Conservation (phyloP, 30 jellyfish, hydroid and myxozoan species). For the Calvadosia cruxmelitensis region DNA sequence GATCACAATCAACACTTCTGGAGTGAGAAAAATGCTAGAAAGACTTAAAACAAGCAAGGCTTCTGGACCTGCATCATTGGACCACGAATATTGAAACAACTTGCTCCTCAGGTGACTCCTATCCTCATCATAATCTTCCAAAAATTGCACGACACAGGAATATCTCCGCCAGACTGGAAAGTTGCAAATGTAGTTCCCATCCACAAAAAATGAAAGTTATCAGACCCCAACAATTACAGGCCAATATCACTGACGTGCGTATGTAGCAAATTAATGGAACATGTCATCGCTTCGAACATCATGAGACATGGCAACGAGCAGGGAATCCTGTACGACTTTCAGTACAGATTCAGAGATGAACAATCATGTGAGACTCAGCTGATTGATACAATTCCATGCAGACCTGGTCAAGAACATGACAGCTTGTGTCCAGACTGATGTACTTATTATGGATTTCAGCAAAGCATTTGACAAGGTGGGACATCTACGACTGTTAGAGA, state of each 20-base stretch:
- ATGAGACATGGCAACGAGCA: slow-evolving; percentile 17
- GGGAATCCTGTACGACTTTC: slow-evolving; percentile 13
- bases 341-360: slow-evolving; percentile 19
- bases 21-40: slow-evolving; percentile 27
- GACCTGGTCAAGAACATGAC: slow-evolving; percentile 17
- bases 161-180: slow-evolving; percentile 28
- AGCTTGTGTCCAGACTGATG: slow-evolving; percentile 16
- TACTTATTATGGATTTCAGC: slow-evolving; percentile 9
- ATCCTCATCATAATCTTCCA: slow-evolving; percentile 19
- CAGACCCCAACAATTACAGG: slow-evolving; percentile 11
- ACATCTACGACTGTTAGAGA: slow-evolving; percentile 8
- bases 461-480: slow-evolving; percentile 24
- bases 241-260: slow-evolving; percentile 33
- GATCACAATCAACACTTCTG: slow-evolving; percentile 14
- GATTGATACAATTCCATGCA: slow-evolving; percentile 8
- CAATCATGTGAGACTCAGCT: slow-evolving; percentile 39
- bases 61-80: slow-evolving; percentile 30
- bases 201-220: slow-evolving; percentile 8
- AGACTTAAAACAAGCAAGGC: slow-evolving; percentile 25
- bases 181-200: slow-evolving; percentile 14
- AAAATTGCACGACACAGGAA: slow-evolving; percentile 25
- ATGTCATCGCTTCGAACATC: slow-evolving; percentile 20
- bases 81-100: slow-evolving; percentile 30
- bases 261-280: slow-evolving; percentile 25
- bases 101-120: slow-evolving; percentile 23